A percentile compares a stretch with the other conserved stretches of the same genome.
Conservation (phyloP, 2,888 invertebrate species). For the Polietes domitor region DNA sequence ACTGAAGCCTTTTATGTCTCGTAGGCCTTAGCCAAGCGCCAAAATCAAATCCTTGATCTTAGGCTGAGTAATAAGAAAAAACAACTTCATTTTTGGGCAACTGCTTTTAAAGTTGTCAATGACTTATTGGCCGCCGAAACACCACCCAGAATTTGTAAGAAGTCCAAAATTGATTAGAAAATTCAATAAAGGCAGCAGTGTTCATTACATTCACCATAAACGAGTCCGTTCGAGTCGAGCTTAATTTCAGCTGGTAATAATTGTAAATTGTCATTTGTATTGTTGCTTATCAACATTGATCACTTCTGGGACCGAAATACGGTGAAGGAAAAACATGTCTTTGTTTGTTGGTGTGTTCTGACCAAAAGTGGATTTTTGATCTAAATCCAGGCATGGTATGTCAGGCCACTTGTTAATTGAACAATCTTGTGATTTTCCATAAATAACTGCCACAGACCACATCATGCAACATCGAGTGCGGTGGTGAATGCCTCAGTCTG, state of each 20-base stretch:
- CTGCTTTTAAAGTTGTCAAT: constrained; percentile 13
- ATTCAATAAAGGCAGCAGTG: background rate
- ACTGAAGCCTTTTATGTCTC: background rate
- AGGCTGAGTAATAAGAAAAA: background rate
- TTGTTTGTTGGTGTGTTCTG: background rate
- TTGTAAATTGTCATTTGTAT: constrained; percentile 10
- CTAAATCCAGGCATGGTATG: constrained; percentile 17
- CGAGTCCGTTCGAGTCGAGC: background rate
- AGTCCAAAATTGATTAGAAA: background rate
- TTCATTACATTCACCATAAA: background rate
- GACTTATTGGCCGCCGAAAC: background rate
- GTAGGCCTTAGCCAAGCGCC: background rate
- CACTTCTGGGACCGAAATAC: background rate
- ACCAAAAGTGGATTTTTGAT: constrained; percentile 3
- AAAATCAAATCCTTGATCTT: constrained; percentile 5
- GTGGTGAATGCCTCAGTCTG: background rate
- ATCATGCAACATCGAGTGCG: background rate
- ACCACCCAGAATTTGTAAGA: background rate
- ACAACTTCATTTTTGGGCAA: constrained; percentile 19
- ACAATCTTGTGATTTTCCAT: constrained; percentile 47
- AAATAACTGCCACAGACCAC: constrained; percentile 18
- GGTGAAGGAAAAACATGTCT: background rate
- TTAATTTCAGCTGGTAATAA: background rate
- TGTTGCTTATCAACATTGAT: constrained; percentile 11
- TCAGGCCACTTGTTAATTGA: constrained; percentile 40